A percentile compares a stretch with the other conserved stretches of the same genome.
Evolutionary conservation across 1,140 invertebrate species (phyloP).

Genomic region (Neodiprion virginianus): DNA sequence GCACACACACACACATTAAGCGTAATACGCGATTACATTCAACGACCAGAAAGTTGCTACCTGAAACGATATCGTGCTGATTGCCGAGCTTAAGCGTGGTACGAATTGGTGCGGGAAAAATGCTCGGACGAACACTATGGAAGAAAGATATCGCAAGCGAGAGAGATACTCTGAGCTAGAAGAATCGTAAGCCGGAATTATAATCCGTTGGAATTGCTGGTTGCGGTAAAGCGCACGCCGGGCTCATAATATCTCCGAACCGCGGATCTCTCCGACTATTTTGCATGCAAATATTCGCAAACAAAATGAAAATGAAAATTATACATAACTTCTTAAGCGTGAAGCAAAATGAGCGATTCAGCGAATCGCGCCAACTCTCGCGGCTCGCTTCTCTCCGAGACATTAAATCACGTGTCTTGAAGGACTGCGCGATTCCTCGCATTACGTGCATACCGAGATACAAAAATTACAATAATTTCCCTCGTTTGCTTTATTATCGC

Average conservation of each 20-base stretch:
- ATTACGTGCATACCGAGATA: background rate
- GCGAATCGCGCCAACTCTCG: background rate
- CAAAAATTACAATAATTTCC: background rate
- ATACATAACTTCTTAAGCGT: background rate
- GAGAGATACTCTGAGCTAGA: no score
- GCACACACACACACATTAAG: no score
- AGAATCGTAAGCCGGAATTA: background rate
- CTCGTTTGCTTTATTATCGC: background rate
- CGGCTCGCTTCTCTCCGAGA: background rate
- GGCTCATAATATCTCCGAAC: background rate
- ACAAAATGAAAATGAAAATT: background rate
- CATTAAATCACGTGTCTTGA: background rate
- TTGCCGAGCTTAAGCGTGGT: no score
- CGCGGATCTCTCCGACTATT: background rate
- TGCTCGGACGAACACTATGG: no score
- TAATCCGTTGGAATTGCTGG: background rate
- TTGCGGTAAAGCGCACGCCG: background rate
- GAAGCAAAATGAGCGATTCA: background rate
- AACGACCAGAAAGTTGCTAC: no score
- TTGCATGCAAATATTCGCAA: background rate
- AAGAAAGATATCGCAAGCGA: no score
- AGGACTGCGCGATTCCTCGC: background rate
- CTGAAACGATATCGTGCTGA: no score
- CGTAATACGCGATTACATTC: no score
- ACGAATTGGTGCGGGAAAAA: no score